Base-by-base conservation (phyloP, 1,140 invertebrate species). In the Sycophila sp. region DNA sequence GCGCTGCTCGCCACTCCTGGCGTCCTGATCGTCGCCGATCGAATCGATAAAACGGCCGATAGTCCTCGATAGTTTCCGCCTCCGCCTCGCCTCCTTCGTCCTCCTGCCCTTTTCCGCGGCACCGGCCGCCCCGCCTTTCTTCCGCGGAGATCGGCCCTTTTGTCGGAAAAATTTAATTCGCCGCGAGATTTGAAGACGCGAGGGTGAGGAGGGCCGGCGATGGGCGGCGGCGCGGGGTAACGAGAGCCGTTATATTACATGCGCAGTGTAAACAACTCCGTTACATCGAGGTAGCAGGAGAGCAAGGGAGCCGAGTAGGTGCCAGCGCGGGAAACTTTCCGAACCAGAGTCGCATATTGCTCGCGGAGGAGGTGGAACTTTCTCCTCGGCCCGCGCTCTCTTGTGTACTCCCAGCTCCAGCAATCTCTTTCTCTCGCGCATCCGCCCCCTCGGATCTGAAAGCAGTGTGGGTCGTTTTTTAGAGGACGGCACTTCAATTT, bases 241-340 rank as follows among this genome's bases (percentile, higher is more conserved):
- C 70, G 53, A 69, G 63, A 73, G 67, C 71, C 74, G 78, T 75
- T 78, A 82, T 80, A 80, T 86, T 86, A 86, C 84, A 86, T 86
- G 85, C 85, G 85, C 84, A 86, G 83, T 86, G 85, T 86, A 86
- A 86, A 85, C 85, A 86, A 86, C 85, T 86, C 85, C 80, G 83
- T 86, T 86, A 86, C 85, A 86, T 82, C 83, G 76, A 77, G 59
- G 64, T 83, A 86, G 73, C 80, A 86, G 84, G 85, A 78, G 79
- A 82, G 78, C 80, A 85, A 82, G 73, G 74, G 47, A 13, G 30
- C 4, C 66, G 42, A 85, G 66, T 83, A 86, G 84, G 80, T 84
- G 68, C 63, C 72, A 79, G 78, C 81, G 83, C 84, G 83, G 83
- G 83, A 86, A 85, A 85, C 81, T 78, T 71, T 69, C 71, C 73